Conservation (phyloP, 1,140 invertebrate species). For the Bombus polaris region DNA sequence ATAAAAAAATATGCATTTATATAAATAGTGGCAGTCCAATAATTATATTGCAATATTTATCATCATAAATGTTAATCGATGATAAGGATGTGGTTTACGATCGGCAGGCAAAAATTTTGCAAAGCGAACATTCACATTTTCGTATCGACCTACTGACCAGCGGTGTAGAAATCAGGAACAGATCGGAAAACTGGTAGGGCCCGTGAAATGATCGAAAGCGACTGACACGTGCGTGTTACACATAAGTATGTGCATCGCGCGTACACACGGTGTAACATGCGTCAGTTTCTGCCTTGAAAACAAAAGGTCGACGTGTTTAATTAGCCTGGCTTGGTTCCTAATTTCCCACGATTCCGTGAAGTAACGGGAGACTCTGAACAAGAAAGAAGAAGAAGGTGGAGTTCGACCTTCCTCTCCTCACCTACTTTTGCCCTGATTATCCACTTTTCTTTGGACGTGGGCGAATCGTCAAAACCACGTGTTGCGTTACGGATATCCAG, state of each 20-base stretch:
- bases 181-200: constrained; percentile 31
- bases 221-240: constrained; percentile 42
- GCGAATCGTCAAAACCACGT: constrained; percentile 53
- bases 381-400: constrained; percentile 41
- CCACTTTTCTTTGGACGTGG: constrained; percentile 61
- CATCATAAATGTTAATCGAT: background rate
- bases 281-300: constrained; percentile 64
- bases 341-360: constrained; percentile 75
- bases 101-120: constrained; percentile 2
- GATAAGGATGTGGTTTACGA: background rate
- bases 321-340: constrained; percentile 67
- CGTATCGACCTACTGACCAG: constrained; percentile 36
- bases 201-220: constrained; percentile 47
- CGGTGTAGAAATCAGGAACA: constrained; percentile 3
- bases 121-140: background rate
- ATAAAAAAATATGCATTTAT: no score
- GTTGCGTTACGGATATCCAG: constrained; percentile 11
- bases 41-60: background rate
- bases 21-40: no score
- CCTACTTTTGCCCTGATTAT: constrained; percentile 68
- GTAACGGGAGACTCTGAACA: constrained; percentile 61
- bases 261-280: background rate
- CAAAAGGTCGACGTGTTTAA: constrained; percentile 74
- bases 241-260: background rate
- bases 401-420: constrained; percentile 52